phyloP scores from a whole-genome alignment of 2,113 vertebrate genomes.

The Podarcis cretensis region DNA sequence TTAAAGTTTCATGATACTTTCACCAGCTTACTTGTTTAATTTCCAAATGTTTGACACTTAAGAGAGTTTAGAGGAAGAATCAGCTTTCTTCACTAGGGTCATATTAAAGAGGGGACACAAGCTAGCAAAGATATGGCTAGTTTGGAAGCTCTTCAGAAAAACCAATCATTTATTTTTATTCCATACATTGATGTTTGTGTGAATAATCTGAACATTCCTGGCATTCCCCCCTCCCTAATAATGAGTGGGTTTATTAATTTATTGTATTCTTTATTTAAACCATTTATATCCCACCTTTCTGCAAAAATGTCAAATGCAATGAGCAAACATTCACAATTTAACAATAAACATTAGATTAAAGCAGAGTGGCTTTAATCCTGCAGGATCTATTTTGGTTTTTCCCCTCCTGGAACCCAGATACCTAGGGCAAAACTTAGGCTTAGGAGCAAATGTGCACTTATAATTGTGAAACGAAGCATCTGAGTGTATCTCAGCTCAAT shows the following conservation, averaged over 20 bases:
- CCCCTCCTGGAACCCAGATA: too few species aligned
- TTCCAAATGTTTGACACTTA: neutral
- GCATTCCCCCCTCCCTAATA: neutral
- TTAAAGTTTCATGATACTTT: neutral
- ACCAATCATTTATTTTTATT: neutral
- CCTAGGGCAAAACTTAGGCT: too few species aligned
- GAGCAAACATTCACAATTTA: neutral
- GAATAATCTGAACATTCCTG: neutral
- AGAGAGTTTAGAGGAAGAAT: rapidly evolving
- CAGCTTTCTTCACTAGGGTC: neutral
- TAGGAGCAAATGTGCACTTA: too few species aligned
- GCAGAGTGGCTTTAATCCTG: neutral
- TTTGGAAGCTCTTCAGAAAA: neutral
- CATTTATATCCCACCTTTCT: neutral
- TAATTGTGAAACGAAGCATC: too few species aligned
- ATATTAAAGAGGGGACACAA: neutral
- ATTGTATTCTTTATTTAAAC: neutral
- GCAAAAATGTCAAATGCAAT: neutral
- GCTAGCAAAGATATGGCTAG: neutral
- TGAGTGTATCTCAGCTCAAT: too few species aligned
- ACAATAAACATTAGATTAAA: neutral
- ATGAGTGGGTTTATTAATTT: neutral
- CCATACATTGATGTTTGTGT: rapidly evolving
- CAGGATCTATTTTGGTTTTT: too few species aligned
- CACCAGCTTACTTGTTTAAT: constrained; percentile 3